Conservation (phyloP, 1,140 invertebrate genomes). For the Daktulosphaira vitifoliae region DNA sequence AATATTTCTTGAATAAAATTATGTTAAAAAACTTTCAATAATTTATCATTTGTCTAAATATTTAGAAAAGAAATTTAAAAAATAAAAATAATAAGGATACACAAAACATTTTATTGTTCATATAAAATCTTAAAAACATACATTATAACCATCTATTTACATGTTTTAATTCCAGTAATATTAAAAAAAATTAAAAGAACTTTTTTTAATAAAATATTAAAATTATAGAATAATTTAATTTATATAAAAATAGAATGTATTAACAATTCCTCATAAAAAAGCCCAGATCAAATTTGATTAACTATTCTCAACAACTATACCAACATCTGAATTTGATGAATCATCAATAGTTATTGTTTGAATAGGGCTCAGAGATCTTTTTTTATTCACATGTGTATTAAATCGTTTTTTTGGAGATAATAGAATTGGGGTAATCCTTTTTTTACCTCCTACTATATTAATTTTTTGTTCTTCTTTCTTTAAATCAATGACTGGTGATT, state of each 20-base stretch:
- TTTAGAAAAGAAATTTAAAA: too few relatives aligned
- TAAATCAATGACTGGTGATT: not conserved
- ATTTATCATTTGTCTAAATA: too few relatives aligned
- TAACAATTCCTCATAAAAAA: not conserved
- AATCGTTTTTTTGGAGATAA: slow-evolving; percentile 24
- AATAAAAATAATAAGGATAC: too few relatives aligned
- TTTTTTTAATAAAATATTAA: slow-evolving; percentile 1
- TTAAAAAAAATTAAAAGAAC: too few relatives aligned
- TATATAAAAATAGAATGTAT: slow-evolving; percentile 21
- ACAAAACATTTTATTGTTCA: too few relatives aligned
- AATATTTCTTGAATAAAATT: too few relatives aligned
- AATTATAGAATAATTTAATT: slow-evolving; percentile 1
- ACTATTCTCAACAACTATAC: too few relatives aligned
- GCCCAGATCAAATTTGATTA: too few relatives aligned
- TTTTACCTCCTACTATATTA: slow-evolving; percentile 15
- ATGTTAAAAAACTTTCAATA: too few relatives aligned
- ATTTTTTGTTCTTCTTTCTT: slow-evolving; percentile 21
- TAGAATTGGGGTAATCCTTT: slow-evolving; percentile 17
- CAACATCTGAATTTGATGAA: not conserved
- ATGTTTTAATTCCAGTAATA: too few relatives aligned
- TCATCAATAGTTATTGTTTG: not conserved
- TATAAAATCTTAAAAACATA: too few relatives aligned
- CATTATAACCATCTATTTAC: too few relatives aligned
- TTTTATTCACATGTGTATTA: not conserved
- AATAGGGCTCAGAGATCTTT: not conserved